A percentile compares a stretch with the other conserved stretches of the same genome.
These are phyloP conservation scores for Lagodon rhomboides DNA, from an alignment of 2,797 vertebrate genomes.

Conservation along the genomic window DNA sequence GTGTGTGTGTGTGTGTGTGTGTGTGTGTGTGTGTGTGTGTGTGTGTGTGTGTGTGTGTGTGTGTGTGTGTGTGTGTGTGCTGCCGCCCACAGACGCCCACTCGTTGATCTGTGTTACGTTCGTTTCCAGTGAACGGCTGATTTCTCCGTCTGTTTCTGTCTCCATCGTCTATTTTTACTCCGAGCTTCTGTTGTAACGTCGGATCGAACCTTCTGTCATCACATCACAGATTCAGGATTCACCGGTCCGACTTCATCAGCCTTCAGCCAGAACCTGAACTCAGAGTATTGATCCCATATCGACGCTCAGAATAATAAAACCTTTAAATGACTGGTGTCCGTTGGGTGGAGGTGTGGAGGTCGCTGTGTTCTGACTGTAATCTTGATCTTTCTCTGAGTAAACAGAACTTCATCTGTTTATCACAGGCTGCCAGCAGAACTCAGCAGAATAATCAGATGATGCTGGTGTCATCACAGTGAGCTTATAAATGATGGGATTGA, in stretches of 20 bases:
- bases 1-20: not conserved
- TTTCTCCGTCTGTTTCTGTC: not conserved
- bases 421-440: too few species aligned
- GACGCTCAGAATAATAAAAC: too few species aligned
- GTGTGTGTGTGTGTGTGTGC: not conserved
- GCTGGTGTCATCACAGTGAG: not conserved
- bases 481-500: not conserved
- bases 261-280: too few species aligned
- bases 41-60: not conserved
- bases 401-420: too few species aligned
- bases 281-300: not conserved
- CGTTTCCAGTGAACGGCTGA: constrained; percentile 5
- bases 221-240: not conserved
- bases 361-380: too few species aligned
- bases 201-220: not conserved
- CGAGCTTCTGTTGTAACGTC: not conserved
- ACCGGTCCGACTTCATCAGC: not conserved
- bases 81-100: constrained; percentile 34
- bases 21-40: not conserved
- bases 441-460: too few species aligned
- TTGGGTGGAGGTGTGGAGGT: too few species aligned
- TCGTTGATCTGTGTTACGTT: not conserved
- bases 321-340: too few species aligned
- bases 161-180: not conserved
- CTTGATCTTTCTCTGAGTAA: too few species aligned